Percentiles rank a stretch among this genome's conserved stretches.
phyloP scores from a whole-genome alignment of 2,888 invertebrate species.

The Microctonus hyperodae region DNA sequence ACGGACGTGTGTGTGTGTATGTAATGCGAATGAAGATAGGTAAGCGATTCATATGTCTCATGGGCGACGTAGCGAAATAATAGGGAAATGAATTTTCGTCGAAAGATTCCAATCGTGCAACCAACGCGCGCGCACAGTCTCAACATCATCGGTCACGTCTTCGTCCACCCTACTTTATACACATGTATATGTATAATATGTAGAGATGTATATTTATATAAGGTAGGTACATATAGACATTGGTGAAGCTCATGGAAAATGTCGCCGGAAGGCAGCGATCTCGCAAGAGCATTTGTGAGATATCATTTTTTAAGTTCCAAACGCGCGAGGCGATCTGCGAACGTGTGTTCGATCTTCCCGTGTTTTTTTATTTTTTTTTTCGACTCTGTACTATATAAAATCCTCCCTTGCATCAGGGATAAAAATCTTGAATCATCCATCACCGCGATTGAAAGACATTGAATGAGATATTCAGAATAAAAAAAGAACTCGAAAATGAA shows the following conservation, averaged over 20 bases:
- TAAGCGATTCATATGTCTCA: slow-evolving; percentile 63
- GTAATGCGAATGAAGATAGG: slow-evolving; percentile 42
- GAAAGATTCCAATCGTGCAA: slow-evolving; percentile 48
- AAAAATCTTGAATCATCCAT: slow-evolving; percentile 47
- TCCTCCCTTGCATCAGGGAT: background rate
- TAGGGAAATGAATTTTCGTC: slow-evolving; percentile 63
- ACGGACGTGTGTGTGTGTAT: slow-evolving; percentile 6
- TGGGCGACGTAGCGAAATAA: slow-evolving; percentile 60
- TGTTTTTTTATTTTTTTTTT: background rate
- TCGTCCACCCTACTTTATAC: background rate
- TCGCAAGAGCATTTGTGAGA: background rate
- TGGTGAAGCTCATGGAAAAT: slow-evolving; percentile 16
- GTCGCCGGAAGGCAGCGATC: slow-evolving; percentile 2
- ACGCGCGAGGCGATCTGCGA: background rate
- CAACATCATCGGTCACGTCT: slow-evolving; percentile 39
- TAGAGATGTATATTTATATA: background rate
- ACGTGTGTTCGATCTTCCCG: slow-evolving; percentile 12
- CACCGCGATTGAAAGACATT: slow-evolving; percentile 58
- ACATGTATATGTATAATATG: background rate
- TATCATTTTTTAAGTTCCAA: slow-evolving; percentile 19
- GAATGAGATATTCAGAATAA: slow-evolving; percentile 45
- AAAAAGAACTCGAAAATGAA: background rate
- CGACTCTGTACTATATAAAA: background rate
- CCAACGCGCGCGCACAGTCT: slow-evolving; percentile 34
- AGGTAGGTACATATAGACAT: background rate